phyloP scores from a whole-genome alignment of 2,113 vertebrate genomes.

The Dipodomys spectabilis region DNA sequence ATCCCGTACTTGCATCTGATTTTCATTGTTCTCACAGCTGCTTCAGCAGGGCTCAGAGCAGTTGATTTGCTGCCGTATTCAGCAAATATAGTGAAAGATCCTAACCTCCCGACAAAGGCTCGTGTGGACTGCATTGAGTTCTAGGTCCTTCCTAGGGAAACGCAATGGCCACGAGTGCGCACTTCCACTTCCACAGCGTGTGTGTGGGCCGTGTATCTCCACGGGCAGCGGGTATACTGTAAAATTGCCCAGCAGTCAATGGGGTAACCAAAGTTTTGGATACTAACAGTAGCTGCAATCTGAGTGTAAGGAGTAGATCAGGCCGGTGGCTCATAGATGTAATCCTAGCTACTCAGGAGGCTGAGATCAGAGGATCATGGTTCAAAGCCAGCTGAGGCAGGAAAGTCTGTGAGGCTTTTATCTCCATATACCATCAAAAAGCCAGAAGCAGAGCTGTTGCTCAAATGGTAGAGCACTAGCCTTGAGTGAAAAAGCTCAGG shows the following conservation, averaged over 20 bases:
- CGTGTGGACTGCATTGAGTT: background rate
- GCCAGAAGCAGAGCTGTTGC: no score
- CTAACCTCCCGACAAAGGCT: background rate
- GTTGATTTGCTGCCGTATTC: slow-evolving; percentile 34
- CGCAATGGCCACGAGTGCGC: background rate
- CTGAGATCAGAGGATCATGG: no score
- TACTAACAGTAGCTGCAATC: no score
- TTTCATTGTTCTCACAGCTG: slow-evolving; percentile 21
- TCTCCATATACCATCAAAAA: no score
- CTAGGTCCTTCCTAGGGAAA: background rate
- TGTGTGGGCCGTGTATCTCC: background rate
- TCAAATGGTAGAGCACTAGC: no score
- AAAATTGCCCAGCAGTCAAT: background rate
- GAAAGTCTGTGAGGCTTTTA: no score
- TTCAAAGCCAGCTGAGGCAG: no score
- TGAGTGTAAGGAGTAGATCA: no score
- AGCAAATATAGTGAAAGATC: background rate
- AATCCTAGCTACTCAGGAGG: no score
- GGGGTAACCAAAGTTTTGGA: background rate
- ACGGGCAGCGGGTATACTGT: background rate
- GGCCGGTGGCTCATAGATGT: no score
- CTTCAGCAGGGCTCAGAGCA: background rate
- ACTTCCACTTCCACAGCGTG: background rate
- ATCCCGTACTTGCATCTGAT: slow-evolving; percentile 55
- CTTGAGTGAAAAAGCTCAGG: no score